These are phyloP conservation scores for Toxotes lorentzi DNA, from an alignment of 2,797 vertebrate genomes.

Conservation along the genomic window DNA sequence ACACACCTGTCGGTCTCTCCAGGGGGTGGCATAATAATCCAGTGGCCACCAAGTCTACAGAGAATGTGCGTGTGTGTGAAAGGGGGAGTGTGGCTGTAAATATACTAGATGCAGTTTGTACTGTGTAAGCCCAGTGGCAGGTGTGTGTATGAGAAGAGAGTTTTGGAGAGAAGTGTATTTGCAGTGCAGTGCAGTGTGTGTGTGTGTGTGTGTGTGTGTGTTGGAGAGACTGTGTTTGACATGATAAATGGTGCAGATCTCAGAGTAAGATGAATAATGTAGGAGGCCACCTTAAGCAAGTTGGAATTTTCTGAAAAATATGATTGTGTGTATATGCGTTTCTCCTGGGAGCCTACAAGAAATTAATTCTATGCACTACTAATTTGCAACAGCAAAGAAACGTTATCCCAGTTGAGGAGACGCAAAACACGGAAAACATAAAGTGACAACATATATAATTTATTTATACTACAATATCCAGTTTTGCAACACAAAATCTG, in stretches of 20 bases:
- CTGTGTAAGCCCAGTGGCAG: slow-evolving; percentile 52
- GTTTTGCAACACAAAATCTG: too few relatives aligned
- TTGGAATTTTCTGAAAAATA: slow-evolving; percentile 46
- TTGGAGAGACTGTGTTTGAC: background rate
- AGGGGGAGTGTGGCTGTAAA: slow-evolving; percentile 28
- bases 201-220: slow-evolving; percentile 17
- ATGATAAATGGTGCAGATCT: slow-evolving; percentile 45
- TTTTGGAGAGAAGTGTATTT: slow-evolving; percentile 58
- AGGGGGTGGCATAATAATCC: slow-evolving; percentile 62
- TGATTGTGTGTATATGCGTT: slow-evolving; percentile 20
- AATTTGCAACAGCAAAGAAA: slow-evolving; percentile 1
- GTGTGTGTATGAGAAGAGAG: slow-evolving; percentile 59
- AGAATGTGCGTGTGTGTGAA: slow-evolving; percentile 29
- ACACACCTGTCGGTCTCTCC: slow-evolving; percentile 80
- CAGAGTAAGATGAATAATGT: slow-evolving; percentile 58
- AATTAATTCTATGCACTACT: background rate
- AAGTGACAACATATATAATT: background rate
- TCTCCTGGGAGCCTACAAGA: slow-evolving; percentile 40
- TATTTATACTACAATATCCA: too few relatives aligned
- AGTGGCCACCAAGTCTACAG: slow-evolving; percentile 58
- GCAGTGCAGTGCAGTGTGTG: slow-evolving; percentile 27
- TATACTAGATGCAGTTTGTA: slow-evolving; percentile 43
- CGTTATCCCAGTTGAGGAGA: background rate
- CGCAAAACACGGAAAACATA: background rate
- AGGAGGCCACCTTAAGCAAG: slow-evolving; percentile 54